phyloP scores from a whole-genome alignment of 2,797 vertebrate species.

The Macropus fuliginosus region DNA sequence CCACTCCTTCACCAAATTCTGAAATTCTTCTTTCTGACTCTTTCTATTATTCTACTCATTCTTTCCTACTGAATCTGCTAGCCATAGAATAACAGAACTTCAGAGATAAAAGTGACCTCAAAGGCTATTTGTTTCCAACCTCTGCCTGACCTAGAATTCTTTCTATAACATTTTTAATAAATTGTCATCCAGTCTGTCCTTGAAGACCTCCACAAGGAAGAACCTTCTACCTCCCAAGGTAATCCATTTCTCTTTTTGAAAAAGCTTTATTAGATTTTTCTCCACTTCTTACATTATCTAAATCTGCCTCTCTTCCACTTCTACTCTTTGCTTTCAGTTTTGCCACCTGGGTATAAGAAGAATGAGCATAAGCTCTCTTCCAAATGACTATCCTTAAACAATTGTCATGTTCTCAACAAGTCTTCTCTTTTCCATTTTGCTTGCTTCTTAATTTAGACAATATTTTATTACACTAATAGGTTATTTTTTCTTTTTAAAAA shows the following conservation, averaged over 20 bases:
- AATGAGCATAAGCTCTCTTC: not conserved
- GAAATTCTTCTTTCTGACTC: not conserved
- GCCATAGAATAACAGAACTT: not conserved
- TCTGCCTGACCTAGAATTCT: not conserved
- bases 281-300: not conserved
- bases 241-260: not conserved
- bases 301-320: not conserved
- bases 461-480: not conserved
- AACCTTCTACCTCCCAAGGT: not conserved
- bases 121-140: not conserved
- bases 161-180: not conserved
- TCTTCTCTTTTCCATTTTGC: not conserved
- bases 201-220: not conserved
- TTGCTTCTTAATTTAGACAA: not conserved
- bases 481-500: not conserved
- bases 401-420: not conserved
- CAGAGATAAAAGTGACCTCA: not conserved
- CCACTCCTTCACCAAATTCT: not conserved
- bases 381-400: not conserved
- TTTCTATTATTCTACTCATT: not conserved
- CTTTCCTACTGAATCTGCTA: not conserved
- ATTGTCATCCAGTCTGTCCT: not conserved
- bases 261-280: not conserved
- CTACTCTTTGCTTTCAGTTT: not conserved
- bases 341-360: not conserved